Evolutionary conservation across 1,140 invertebrate genomes (phyloP), one percentile per base, ranked within the genome.

Genomic region (Phymorhynchus buccinoides): DNA sequence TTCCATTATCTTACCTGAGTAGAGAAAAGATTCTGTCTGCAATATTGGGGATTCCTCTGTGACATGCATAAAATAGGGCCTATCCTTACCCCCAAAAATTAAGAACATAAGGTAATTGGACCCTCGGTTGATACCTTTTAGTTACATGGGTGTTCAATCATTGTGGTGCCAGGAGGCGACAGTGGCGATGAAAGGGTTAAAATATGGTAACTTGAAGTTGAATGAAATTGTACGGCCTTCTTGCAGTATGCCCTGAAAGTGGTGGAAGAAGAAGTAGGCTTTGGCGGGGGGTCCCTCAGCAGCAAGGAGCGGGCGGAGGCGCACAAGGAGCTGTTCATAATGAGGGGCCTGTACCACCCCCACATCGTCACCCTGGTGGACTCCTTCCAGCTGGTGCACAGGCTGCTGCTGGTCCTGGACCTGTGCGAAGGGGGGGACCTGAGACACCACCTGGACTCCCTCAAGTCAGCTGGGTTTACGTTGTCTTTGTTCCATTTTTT

Each of bases 181-280:
- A n/a, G n/a, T n/a, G n/a, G n/a, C n/a, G n/a, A n/a, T n/a, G n/a
- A n/a, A n/a, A n/a, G n/a, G n/a, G n/a, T n/a, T n/a, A n/a, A n/a
- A n/a, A n/a, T n/a, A n/a, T n/a, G n/a, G n/a, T n/a, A n/a, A n/a
- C n/a, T n/a, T n/a, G n/a, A n/a, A n/a, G n/a, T n/a, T n/a, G n/a
- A n/a, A n/a, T n/a, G n/a, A n/a, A n/a, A n/a, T n/a, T n/a, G n/a
- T n/a, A n/a, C n/a, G n/a, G n/a, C n/a, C n/a, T n/a, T n/a, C 18
- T 79, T 79, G 41, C 84, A 90, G 89, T 90, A 87, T 88, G 89
- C 89, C 9, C 83, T 90, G 1, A 90, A 90, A 83, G 86, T 88
- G 56, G 88, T 90, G 66, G 86, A 89, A 56, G 86, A 88, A 39
- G 39, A 9, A 18, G n/a, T n/a, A n/a, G n/a, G n/a, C n/a, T n/a